A percentile compares a stretch with the other conserved stretches of the same genome.
These are phyloP conservation scores for Dermochelys coriacea DNA, from an alignment of 2,797 vertebrate species.

Conservation along the genomic window DNA sequence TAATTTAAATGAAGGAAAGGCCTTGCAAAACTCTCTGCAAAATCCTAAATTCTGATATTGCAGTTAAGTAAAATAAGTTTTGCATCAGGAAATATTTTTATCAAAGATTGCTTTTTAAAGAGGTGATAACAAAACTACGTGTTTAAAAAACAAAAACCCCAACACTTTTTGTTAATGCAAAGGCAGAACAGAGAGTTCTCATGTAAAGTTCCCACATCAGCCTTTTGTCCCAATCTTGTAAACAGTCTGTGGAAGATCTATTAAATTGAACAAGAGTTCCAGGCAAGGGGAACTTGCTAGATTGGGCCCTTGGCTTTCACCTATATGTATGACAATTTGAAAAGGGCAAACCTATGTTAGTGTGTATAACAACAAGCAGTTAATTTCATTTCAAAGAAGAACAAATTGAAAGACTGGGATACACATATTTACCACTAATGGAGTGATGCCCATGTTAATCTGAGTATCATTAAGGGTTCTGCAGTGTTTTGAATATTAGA, in stretches of 20 bases:
- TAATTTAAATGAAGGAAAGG: not conserved
- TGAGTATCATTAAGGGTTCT: not conserved
- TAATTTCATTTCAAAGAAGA: not conserved
- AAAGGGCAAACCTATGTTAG: not conserved
- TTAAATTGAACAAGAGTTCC: not conserved
- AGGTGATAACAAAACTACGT: not conserved
- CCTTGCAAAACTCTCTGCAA: not conserved
- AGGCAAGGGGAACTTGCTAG: not conserved
- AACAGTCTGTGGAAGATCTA: not conserved
- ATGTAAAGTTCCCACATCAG: not conserved
- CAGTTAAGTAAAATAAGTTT: not conserved
- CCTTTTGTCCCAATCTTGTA: not conserved
- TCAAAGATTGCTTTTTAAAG: not conserved
- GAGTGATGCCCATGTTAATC: not conserved
- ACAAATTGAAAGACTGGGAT: not conserved
- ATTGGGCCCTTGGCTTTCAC: not conserved
- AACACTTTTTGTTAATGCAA: not conserved
- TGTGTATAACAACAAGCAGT: not conserved
- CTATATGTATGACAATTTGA: not conserved
- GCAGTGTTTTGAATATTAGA: not conserved
- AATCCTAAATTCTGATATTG: not conserved
- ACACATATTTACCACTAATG: not conserved
- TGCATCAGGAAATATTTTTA: slow-evolving; percentile 1
- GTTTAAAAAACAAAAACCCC: not conserved
- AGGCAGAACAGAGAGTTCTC: not conserved